Percentiles rank a stretch among this genome's conserved stretches.
These are phyloP conservation scores for Drosophila ambigua DNA, from an alignment of 1,140 invertebrate species.

Conservation along the genomic window DNA sequence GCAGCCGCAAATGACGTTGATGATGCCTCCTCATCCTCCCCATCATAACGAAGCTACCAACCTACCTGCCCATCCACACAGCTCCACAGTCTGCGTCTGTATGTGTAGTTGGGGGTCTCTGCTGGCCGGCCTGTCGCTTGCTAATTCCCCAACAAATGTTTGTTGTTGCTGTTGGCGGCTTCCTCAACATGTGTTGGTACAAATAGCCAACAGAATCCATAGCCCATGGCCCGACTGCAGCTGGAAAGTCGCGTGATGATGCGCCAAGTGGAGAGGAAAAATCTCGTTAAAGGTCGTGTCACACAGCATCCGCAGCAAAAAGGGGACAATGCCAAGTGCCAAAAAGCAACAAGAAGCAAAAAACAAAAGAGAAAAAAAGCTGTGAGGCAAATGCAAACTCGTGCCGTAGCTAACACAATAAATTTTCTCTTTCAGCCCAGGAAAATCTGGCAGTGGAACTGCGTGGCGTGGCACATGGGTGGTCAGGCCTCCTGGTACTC, in stretches of 20 bases:
- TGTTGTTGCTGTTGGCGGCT: constrained; percentile 56
- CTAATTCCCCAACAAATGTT: constrained; percentile 77
- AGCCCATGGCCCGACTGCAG: constrained; percentile 19
- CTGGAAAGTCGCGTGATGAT: constrained; percentile 77
- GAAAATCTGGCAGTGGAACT: constrained; percentile 39
- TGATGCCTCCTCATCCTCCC: constrained; percentile 55
- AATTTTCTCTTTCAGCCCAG: constrained; percentile 67
- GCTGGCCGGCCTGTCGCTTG: constrained; percentile 46
- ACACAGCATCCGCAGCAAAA: constrained; percentile 49
- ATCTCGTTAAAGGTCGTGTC: constrained; percentile 79
- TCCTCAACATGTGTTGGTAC: constrained; percentile 69
- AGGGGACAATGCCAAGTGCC: constrained; percentile 59
- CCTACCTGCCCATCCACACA: no score
- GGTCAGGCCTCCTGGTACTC: constrained; percentile 16
- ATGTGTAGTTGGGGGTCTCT: neutral
- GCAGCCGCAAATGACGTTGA: constrained; percentile 60
- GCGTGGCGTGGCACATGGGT: constrained; percentile 56
- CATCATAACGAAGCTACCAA: constrained; percentile 63
- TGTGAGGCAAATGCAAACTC: constrained; percentile 58
- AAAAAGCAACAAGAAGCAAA: constrained; percentile 37
- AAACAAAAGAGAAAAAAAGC: neutral
- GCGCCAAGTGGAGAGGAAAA: constrained; percentile 74
- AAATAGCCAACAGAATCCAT: constrained; percentile 52
- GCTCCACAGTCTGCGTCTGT: constrained; percentile 1
- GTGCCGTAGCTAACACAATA: constrained; percentile 70